Percentiles rank a stretch among this genome's conserved stretches.
These are phyloP conservation scores for Mellivora capensis DNA, from an alignment of 2,113 vertebrate genomes.

Conservation along the genomic window DNA sequence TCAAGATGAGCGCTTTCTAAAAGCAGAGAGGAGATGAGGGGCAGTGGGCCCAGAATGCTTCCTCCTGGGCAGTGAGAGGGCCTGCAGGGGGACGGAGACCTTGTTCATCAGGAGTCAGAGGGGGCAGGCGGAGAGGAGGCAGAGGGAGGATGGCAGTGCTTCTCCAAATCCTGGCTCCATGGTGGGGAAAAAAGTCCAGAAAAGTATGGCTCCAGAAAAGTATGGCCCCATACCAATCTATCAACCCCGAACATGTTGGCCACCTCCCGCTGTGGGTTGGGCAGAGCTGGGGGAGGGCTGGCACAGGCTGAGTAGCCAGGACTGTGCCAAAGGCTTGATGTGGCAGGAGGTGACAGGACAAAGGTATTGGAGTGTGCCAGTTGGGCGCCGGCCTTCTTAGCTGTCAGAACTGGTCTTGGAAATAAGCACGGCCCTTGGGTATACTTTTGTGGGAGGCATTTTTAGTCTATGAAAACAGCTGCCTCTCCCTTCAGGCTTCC, in stretches of 20 bases:
- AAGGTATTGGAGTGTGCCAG: slow-evolving; percentile 56
- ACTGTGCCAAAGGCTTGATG: slow-evolving; percentile 69
- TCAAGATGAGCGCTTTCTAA: slow-evolving; percentile 14
- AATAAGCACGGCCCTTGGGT: slow-evolving; percentile 52
- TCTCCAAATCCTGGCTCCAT: neutral
- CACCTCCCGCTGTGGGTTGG: slow-evolving; percentile 59
- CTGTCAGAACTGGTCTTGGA: slow-evolving; percentile 67
- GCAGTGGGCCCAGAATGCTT: neutral
- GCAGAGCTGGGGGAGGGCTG: slow-evolving; percentile 61
- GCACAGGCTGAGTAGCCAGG: slow-evolving; percentile 43
- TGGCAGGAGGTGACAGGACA: slow-evolving; percentile 72
- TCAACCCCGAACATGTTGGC: slow-evolving; percentile 33
- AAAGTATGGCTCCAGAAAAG: neutral
- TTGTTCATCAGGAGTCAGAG: neutral
- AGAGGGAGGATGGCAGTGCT: no score
- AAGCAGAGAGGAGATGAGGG: neutral
- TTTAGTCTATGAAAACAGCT: slow-evolving; percentile 25
- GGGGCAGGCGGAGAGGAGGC: neutral
- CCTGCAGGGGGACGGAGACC: neutral
- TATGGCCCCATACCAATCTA: slow-evolving; percentile 24
- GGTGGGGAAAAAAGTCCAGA: neutral
- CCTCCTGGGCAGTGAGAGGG: neutral
- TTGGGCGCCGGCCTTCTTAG: slow-evolving; percentile 58
- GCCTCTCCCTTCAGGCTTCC: slow-evolving; percentile 55
- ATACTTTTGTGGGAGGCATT: slow-evolving; percentile 11